Conservation (phyloP, 1,140 invertebrate species). For the Aphaenogaster ashmeadi region DNA sequence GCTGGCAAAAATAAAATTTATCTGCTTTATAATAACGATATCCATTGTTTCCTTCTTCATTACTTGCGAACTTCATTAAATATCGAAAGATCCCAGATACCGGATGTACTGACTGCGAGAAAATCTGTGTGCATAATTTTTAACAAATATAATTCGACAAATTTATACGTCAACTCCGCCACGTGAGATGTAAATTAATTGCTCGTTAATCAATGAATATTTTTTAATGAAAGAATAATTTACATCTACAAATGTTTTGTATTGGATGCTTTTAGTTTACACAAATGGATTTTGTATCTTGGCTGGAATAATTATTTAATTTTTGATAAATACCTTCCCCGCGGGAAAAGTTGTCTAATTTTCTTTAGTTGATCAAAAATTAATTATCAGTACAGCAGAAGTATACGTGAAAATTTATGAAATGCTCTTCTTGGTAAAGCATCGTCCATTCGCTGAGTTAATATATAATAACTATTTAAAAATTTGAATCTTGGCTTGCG, state of each 20-base stretch:
- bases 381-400: not conserved
- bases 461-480: conserved; percentile 11
- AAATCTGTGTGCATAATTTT: conserved; percentile 24
- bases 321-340: not conserved
- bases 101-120: not conserved
- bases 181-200: no score
- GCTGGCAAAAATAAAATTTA: conserved; percentile 10
- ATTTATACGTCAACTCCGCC: not conserved
- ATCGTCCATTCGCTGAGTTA: not conserved
- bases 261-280: not conserved
- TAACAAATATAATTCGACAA: not conserved
- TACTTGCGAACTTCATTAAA: conserved; percentile 11
- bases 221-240: not conserved
- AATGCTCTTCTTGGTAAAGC: not conserved
- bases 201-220: not conserved
- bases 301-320: not conserved
- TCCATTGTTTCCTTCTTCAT: not conserved
- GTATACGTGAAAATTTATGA: not conserved
- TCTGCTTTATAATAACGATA: not conserved
- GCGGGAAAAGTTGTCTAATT: not conserved
- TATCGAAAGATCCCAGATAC: not conserved
- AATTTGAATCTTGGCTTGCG: not conserved
- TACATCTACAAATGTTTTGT: not conserved
- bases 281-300: not conserved
- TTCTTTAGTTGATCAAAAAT: not conserved